Evolutionary conservation across 2,113 vertebrate species (phyloP).

Genomic region (Himantopus leucocephalus): DNA sequence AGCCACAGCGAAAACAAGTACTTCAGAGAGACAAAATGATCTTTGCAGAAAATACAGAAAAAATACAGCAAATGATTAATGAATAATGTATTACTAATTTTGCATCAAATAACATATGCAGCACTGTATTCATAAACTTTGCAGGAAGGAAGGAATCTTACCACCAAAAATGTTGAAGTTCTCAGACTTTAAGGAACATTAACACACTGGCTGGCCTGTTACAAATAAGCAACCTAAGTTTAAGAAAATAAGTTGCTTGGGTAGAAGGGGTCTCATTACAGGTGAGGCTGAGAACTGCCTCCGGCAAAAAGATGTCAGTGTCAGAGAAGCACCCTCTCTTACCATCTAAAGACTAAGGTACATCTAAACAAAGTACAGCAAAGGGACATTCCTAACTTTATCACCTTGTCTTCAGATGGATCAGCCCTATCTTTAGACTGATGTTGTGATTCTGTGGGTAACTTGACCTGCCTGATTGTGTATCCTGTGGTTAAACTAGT

Average conservation of each 20-base stretch:
- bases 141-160: not conserved
- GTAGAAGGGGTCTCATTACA: not conserved
- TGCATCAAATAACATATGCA: not conserved
- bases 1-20: not conserved
- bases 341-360: not conserved
- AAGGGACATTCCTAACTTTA: not conserved
- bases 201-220: not conserved
- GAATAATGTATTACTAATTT: not conserved
- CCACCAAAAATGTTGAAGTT: not conserved
- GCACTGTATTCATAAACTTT: not conserved
- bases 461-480: not conserved
- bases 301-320: not conserved
- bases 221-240: not conserved
- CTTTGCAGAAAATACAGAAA: not conserved
- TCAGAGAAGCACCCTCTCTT: not conserved
- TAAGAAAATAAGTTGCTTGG: not conserved
- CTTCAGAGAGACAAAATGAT: not conserved
- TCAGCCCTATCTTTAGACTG: not conserved
- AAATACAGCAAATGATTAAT: not conserved
- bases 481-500: not conserved
- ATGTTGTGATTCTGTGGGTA: not conserved
- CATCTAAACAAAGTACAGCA: not conserved
- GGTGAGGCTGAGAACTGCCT: not conserved
- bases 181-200: not conserved
- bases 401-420: not conserved